These are phyloP conservation scores for Aphyosemion australe DNA, from an alignment of 2,113 vertebrate genomes.

Conservation along the genomic window DNA sequence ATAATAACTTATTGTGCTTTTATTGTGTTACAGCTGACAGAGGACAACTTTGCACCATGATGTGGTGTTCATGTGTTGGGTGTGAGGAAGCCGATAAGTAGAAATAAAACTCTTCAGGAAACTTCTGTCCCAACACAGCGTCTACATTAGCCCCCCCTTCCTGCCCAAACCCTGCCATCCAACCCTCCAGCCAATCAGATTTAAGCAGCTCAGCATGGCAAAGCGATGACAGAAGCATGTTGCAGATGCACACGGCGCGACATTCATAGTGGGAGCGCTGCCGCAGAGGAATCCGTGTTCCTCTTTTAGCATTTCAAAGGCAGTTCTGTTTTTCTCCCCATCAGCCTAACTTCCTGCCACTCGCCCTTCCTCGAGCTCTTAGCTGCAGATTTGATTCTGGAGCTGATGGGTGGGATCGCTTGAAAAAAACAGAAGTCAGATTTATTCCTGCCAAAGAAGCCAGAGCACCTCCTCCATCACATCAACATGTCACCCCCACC, in stretches of 20 bases:
- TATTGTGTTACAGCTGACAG: too few species aligned
- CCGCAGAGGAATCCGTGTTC: constrained; percentile 24
- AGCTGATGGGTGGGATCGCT: constrained; percentile 23
- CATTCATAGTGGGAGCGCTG: constrained; percentile 61
- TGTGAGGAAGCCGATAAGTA: not conserved
- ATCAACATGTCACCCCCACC: not conserved
- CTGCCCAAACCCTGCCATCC: constrained; percentile 29
- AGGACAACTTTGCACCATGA: too few species aligned
- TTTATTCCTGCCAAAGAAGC: constrained; percentile 32
- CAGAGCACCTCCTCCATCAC: not conserved
- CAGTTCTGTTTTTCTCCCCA: constrained; percentile 16
- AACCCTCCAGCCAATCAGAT: constrained; percentile 67
- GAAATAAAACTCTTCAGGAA: not conserved
- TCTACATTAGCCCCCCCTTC: constrained; percentile 18
- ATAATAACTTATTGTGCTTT: too few species aligned
- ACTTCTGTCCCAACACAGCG: not conserved
- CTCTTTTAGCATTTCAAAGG: constrained; percentile 28
- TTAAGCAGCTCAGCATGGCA: constrained; percentile 79
- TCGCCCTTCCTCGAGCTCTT: constrained; percentile 7
- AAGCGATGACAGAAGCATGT: constrained; percentile 84
- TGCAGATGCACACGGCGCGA: constrained; percentile 77
- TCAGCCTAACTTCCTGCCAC: constrained; percentile 37
- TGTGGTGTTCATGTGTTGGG: not conserved
- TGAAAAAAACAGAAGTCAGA: constrained; percentile 43
- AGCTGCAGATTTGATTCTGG: constrained; percentile 9